Base-by-base conservation (phyloP, 2,888 invertebrate genomes). In the Nomada ferruginata region DNA sequence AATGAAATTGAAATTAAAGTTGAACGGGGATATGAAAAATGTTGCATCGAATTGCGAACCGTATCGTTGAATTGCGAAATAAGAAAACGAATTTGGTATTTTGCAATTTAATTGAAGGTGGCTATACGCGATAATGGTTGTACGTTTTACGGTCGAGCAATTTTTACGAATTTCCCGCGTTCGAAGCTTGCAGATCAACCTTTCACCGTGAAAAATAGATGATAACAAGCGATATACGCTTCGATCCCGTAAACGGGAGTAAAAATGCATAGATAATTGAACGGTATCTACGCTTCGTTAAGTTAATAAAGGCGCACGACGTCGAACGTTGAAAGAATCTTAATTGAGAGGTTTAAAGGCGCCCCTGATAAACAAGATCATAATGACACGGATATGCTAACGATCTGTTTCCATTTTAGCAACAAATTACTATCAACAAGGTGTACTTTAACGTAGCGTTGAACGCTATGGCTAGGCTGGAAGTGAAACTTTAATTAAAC, bases 281-380 rank as follows among this genome's bases (percentile, higher is more conserved):
- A 72, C 73, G 29, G 57, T 73, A 66, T 29, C 64, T 60, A 23
- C 23, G 73, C 47, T 66, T 63, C 76, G 69, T 80, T 81, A 76
- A 55, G 53, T 53, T 73, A 71, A 81, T 64, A 70, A 73, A 76
- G 63, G 76, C 44, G 57, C 50, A 57, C 15, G 26, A 2, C n/a
- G 15, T 44, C 50, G 44, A 42, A 65, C n/a, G 18, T 53, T 20
- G 42, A 81, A 70, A 50, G 47, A 29, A 70, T 36, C 26, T 18
- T 66, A 66, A 70, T 73, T 36, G 57, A 23, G 55, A 44, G 23
- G 53, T 20, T 5, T 52, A 26, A 52, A 61, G 20, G 20, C 55
- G 60, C 26, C 44, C 65, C 36, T 7, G 64, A 69, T 70, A 50
- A 57, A 66, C 64, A 76, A 80, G 29, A 66, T 66, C 18, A 20